Base-by-base conservation (phyloP, 2,797 vertebrate species). In the Acanthurus lineatus region DNA sequence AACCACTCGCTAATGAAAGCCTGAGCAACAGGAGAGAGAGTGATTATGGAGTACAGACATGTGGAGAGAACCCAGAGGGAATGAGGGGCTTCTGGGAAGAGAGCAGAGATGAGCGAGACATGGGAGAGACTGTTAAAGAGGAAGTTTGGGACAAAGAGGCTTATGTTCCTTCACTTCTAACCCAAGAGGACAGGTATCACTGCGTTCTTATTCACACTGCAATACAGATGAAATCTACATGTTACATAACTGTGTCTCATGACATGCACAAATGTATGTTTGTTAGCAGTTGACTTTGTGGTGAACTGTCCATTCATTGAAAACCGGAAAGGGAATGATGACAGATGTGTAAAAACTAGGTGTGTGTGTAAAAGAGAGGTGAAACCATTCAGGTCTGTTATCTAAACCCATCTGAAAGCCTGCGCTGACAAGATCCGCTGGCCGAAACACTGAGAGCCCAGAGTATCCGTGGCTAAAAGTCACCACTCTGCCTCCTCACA, bases 401-500 rank as follows among this genome's bases (percentile, higher is more conserved):
- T 85, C 69, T 77, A 74, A 86, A 81, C 77, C 86, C 69, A 84
- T 76, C 61, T 79, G 85, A 90, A 90, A 82, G 79, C 73, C 88
- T 53, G 35, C 40, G 76, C 49, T 90, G 89, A 92, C 79, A 83
- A 82, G 84, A 73, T 62, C 76, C 77, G 59, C 47, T 44, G 78
- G 86, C 61, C 25, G 38, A 67, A 83, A 79, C 82, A 84, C 81
- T 79, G 77, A 89, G 87, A 74, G 85, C 47, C 75, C 61, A 69
- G 54, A 81, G 81, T 86, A 69, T 84, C 53, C 62, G 73, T 66
- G 47, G 83, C 71, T 68, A 53, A 85, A 86, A 86, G 83, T 88
- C 86, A 57, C 83, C 49, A 53, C 74, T 86, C 79, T 79, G 83
- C 78, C 85, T 86, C 87, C 73, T 77, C 88, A 92, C 90, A 94